Evolutionary conservation across 2,888 invertebrate species (phyloP), one percentile per base, ranked within the genome.

Genomic region (Dolichomitus sp.): DNA sequence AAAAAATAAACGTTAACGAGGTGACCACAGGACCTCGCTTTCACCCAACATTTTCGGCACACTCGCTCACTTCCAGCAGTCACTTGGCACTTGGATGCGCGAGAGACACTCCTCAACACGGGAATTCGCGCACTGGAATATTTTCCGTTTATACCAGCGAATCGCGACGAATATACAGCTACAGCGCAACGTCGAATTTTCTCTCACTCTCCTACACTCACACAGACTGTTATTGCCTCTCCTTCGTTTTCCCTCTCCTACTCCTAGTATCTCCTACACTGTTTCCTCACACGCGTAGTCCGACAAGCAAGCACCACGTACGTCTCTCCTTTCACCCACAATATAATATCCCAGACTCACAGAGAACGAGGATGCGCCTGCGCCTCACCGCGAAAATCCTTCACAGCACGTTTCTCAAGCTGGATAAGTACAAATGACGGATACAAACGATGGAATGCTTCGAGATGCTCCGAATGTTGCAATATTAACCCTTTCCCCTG

Each of bases 31-130:
- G 80, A 74, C 80, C 84, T 86, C 84, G 84, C 87, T 87, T 86
- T 85, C 86, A 84, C 72, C 84, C 85, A 85, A 89, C 90, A 90
- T 89, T 86, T 87, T 85, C 80, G 70, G 74, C 45, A 50, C 77
- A 79, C 75, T 27, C 66, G 75, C 48, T 76, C 70, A 59, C 76
- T 73, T 59, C 63, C 70, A 61, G 37, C 40, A n/a, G 14, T 17
- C 52, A 50, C 59, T 84, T 74, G 75, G 69, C 68, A 77, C 83
- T 80, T 70, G 54, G 57, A 76, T 42, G 59, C 33, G 70, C 69
- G 68, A 65, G 77, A 68, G 72, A 69, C 76, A 77, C 76, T 78
- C 37, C 61, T 69, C 50, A 40, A 70, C 52, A 69, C 66, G 75
- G 65, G 69, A 70, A 78, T 61, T 30, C 48, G 61, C 50, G 37